These are phyloP conservation scores for Rhea americana DNA, from an alignment of 2,113 vertebrate species.

Conservation along the genomic window DNA sequence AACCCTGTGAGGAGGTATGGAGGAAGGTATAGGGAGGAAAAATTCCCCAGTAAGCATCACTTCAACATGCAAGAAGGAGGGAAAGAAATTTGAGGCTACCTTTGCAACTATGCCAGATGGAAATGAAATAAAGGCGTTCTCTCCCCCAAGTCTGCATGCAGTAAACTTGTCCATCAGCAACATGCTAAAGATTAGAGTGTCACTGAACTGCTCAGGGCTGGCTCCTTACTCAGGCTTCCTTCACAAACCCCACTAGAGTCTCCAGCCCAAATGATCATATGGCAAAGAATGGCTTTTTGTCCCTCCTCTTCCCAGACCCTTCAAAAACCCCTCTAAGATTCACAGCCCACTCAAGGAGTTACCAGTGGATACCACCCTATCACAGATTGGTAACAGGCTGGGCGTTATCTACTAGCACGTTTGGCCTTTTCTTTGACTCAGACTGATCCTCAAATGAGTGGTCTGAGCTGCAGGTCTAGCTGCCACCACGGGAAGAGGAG, in stretches of 20 bases:
- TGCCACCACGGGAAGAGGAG: not conserved
- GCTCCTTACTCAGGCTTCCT: not conserved
- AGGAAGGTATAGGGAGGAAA: not conserved
- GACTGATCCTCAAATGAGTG: not conserved
- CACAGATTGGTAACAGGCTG: too few species aligned
- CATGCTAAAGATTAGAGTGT: not conserved
- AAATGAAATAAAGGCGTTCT: not conserved
- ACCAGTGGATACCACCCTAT: not conserved
- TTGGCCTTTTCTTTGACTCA: not conserved
- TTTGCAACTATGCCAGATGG: not conserved
- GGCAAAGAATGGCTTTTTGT: not conserved
- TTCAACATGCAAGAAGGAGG: not conserved
- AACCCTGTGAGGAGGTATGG: not conserved
- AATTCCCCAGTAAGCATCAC: not conserved
- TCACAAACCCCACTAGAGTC: not conserved
- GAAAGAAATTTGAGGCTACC: not conserved
- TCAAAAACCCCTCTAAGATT: not conserved
- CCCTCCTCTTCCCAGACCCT: accelerated
- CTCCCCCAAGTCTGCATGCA: not conserved
- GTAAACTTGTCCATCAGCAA: accelerated
- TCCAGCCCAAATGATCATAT: not conserved
- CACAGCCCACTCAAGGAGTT: not conserved
- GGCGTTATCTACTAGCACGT: not conserved
- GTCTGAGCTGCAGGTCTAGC: not conserved
- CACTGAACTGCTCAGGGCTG: not conserved